Conservation (phyloP, 2,888 invertebrate genomes). For the Hyalella azteca region DNA sequence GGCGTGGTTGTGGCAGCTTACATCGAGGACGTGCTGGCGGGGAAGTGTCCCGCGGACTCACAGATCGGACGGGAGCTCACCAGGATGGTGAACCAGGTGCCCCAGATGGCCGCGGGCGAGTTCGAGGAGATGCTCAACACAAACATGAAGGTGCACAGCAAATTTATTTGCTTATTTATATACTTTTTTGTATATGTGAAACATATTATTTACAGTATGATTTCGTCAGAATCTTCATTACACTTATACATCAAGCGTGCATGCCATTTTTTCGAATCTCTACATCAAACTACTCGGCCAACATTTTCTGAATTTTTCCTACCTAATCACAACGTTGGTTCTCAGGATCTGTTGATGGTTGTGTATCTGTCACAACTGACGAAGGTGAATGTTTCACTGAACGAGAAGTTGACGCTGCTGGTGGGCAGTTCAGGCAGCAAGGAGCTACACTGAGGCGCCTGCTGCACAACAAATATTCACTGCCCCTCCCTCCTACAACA, state of each 20-base stretch:
- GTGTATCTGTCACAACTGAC: slow-evolving; percentile 94
- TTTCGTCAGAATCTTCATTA: too few species aligned
- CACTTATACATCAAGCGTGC: neutral
- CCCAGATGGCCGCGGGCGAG: slow-evolving; percentile 86
- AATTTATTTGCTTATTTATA: too few species aligned
- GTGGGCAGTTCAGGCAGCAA: slow-evolving; percentile 42
- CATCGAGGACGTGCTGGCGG: slow-evolving; percentile 90
- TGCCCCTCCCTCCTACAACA: too few species aligned
- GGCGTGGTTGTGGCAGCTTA: slow-evolving; percentile 69
- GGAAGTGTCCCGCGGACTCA: slow-evolving; percentile 77
- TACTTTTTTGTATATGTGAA: too few species aligned
- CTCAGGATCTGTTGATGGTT: slow-evolving; percentile 92
- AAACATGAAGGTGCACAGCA: slow-evolving; percentile 85
- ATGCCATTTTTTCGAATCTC: too few species aligned
- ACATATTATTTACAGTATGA: too few species aligned
- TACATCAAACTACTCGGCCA: too few species aligned
- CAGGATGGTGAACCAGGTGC: slow-evolving; percentile 88
- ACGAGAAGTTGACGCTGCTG: slow-evolving; percentile 78
- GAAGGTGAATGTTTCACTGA: slow-evolving; percentile 93
- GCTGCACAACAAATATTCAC: too few species aligned
- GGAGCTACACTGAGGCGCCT: neutral
- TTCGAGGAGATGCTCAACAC: slow-evolving; percentile 95
- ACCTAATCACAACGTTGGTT: too few species aligned
- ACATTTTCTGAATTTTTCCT: too few species aligned
- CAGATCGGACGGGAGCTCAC: slow-evolving; percentile 88